These are phyloP conservation scores for Agraylea sexmaculata DNA, from an alignment of 1,140 invertebrate genomes.

Conservation along the genomic window DNA sequence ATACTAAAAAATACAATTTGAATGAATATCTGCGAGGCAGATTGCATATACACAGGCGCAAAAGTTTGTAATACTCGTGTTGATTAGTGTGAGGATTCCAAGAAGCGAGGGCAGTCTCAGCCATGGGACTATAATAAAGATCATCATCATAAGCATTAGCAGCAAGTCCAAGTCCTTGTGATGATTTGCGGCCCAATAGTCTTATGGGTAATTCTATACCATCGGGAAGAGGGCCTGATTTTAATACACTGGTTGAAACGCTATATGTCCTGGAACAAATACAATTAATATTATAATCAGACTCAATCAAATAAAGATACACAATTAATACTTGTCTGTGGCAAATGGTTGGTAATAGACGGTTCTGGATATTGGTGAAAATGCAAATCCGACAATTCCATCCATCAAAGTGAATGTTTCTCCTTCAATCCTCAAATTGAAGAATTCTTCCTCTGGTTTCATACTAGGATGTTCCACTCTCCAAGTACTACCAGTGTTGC, in stretches of 20 bases:
- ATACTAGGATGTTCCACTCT: constrained; percentile 61
- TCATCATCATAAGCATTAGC: constrained; percentile 55
- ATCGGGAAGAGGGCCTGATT: constrained; percentile 53
- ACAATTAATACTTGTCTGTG: constrained; percentile 49
- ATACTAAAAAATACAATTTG: constrained; percentile 39
- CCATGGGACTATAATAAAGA: constrained; percentile 60
- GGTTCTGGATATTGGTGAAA: constrained; percentile 51
- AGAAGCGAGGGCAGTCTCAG: constrained; percentile 62
- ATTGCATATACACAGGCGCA: no score
- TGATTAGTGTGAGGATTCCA: constrained; percentile 60
- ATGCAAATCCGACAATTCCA: constrained; percentile 64
- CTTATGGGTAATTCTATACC: constrained; percentile 59
- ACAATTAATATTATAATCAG: not conserved
- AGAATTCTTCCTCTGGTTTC: constrained; percentile 67
- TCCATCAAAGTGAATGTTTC: constrained; percentile 63
- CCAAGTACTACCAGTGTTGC: constrained; percentile 58
- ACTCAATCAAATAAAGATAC: not conserved
- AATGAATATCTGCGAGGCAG: no score
- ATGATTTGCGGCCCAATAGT: constrained; percentile 67
- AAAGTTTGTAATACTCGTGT: no score
- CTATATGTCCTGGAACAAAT: constrained; percentile 49
- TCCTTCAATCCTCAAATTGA: constrained; percentile 49
- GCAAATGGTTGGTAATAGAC: constrained; percentile 73
- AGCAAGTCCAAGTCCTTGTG: constrained; percentile 61
- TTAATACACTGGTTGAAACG: constrained; percentile 56